Base-by-base conservation (phyloP, 2,113 vertebrate species). In the Bubalus kerabau region DNA sequence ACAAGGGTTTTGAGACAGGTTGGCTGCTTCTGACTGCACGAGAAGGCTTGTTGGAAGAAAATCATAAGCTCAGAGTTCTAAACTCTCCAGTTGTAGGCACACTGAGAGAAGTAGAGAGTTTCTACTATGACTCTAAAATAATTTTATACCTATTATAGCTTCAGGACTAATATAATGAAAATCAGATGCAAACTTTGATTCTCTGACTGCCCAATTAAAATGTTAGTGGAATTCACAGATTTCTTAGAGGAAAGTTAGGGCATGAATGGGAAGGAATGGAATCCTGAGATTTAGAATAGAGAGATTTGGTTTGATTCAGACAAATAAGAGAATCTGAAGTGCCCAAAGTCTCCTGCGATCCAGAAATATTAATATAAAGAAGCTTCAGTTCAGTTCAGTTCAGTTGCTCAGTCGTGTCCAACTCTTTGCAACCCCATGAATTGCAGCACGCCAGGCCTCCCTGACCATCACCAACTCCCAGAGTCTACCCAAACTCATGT, bases 271-370 rank as follows among this genome's bases (percentile, higher is more conserved):
- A 92, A 97, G 11, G 14, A 96, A 84, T 54, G 17, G 28, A 26
- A 90, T 23, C 6, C 15, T 26, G 82, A 87, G n/a, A 90, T 76
- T 54, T 57, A 23, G 14, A 94, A 87, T 57, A 36, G 48, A 87
- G 24, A 97, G 48, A 87, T 94, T 92, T 95, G 76, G 30, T 67
- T 96, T 40, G 50, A 59, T 19, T 71, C 16, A 87, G 71, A 62
- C 57, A 97, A 96, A 94, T 40, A 93, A 21, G 43, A 94, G 87
- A 89, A 80, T 91, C 64, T 89, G 36, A 67, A 81, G 87, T 81
- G 54, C n/a, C 43, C 92, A 86, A 92, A 96, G 92, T 12, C 21
- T 82, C 54, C 50, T 84, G 80, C 67, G 48, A 15, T 84, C 30
- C 81, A 90, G 85, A 59, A 17, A 71, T 71, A 83, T 91, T 7